Base-by-base conservation (phyloP, 2,888 invertebrate species). In the Drosophila formosana region DNA sequence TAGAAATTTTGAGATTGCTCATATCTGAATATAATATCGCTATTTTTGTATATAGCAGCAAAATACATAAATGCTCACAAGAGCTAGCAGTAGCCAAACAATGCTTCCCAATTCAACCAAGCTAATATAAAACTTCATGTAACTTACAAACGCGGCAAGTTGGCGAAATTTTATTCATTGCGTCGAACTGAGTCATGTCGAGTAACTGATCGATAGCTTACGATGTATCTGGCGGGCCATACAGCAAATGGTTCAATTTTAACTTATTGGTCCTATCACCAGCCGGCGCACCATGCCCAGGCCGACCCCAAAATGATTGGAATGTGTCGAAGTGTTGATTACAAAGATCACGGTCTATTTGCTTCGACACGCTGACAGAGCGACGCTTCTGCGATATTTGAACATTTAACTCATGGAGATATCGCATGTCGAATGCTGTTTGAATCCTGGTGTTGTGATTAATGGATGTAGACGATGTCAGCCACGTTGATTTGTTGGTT, bases 271-370 rank as follows among this genome's bases (percentile, higher is more conserved):
- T 91, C 56, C 89, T 88, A 34, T 84, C 75, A 56, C 82, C 80
- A 25, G 30, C 13, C 45, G 91, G 92, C 32, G 92, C 92, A 43
- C 92, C 92, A 75, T 92, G 95, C 0, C 97, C 97, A 0, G 96
- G 96, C 50, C 96, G 94, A 28, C 97, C 96, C 97, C 97, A 97
- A 80, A 96, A 93, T 8, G 94, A 94, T 52, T 95, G 94, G 95
- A 96, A 96, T 2, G 96, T 96, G 77, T 94, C 94, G 91, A 96
- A 96, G 90, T 97, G 97, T 73, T 93, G 93, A 55, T 94, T 93
- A 64, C 95, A 95, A 78, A 94, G 94, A 90, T 95, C 95, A 34
- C 94, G 94, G 41, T 96, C 96, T 65, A 85, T 76, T 69, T 91
- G 90, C 72, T 85, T 90, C 11, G 86, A 80, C 55, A 90, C 72